phyloP scores from a whole-genome alignment of 2,113 vertebrate species.

The Cromileptes altivelis region DNA sequence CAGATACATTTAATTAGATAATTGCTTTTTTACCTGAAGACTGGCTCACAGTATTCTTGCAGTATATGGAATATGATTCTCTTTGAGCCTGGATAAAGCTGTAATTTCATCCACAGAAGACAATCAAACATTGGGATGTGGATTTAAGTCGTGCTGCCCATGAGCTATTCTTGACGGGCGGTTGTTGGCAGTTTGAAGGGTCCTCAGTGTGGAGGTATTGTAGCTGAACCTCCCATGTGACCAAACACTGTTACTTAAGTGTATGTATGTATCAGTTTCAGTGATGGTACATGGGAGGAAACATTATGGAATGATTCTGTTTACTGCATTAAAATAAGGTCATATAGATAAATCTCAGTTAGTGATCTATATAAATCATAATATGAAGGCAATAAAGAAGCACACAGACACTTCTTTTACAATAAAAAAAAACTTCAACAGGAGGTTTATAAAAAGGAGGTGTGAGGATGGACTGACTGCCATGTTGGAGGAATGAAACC shows the following conservation, averaged over 20 bases:
- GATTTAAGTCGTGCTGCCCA: constrained; percentile 38
- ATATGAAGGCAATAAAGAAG: constrained; percentile 86
- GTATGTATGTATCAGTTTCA: no score
- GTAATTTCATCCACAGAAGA: constrained; percentile 79
- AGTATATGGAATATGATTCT: constrained; percentile 63
- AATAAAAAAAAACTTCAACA: constrained; percentile 4
- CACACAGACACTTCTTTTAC: constrained; percentile 63
- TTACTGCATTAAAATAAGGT: background rate
- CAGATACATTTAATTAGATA: constrained; percentile 81
- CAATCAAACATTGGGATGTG: constrained; percentile 59
- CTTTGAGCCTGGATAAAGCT: constrained; percentile 76
- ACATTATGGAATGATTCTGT: constrained; percentile 35
- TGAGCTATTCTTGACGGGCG: constrained; percentile 33
- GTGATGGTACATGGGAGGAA: background rate
- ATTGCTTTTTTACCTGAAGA: constrained; percentile 56
- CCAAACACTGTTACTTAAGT: no score
- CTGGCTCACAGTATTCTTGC: constrained; percentile 46
- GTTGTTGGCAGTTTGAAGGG: constrained; percentile 51
- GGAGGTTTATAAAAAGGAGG: background rate
- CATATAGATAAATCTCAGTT: background rate
- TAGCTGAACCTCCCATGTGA: constrained; percentile 13
- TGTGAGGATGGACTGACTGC: background rate
- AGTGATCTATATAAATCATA: constrained; percentile 34
- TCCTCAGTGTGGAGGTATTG: constrained; percentile 35
- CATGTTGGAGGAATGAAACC: background rate